Conservation (phyloP, 2,888 invertebrate genomes). For the Rhopalosiphum nymphaeae region DNA sequence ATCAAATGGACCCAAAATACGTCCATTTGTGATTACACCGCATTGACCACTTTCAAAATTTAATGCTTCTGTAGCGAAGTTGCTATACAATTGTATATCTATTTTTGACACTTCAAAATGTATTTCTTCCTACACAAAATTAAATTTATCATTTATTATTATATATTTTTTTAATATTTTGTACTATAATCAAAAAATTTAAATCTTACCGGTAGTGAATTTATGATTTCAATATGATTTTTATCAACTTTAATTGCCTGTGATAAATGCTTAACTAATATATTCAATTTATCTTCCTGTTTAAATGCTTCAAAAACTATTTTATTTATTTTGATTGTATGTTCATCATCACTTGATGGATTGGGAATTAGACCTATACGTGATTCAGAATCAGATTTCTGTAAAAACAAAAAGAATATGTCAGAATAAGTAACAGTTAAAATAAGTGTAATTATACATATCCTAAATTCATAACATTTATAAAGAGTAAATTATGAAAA, state of each 20-base stretch:
- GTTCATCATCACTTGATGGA: constrained; percentile 63
- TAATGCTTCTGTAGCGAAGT: constrained; percentile 70
- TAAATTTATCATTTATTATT: background rate
- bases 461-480: background rate
- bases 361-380: constrained; percentile 78
- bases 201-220: constrained; percentile 43
- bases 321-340: constrained; percentile 72
- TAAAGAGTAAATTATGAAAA: background rate
- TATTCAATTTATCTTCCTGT: constrained; percentile 70
- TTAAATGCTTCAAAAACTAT: constrained; percentile 78
- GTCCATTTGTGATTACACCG: constrained; percentile 88
- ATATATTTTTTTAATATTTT: background rate
- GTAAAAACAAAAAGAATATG: constrained; percentile 67
- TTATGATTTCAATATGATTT: constrained; percentile 50
- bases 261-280: constrained; percentile 46
- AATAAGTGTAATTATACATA: background rate
- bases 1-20: constrained; percentile 87
- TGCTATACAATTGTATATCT: constrained; percentile 33
- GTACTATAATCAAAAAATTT: background rate
- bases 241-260: constrained; percentile 38
- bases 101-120: constrained; percentile 43
- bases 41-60: constrained; percentile 78
- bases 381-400: constrained; percentile 79
- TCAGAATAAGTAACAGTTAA: background rate
- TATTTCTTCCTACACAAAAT: constrained; percentile 41